These are phyloP conservation scores for Drosophila neonasuta DNA, from an alignment of 2,888 invertebrate genomes.

Conservation along the genomic window DNA sequence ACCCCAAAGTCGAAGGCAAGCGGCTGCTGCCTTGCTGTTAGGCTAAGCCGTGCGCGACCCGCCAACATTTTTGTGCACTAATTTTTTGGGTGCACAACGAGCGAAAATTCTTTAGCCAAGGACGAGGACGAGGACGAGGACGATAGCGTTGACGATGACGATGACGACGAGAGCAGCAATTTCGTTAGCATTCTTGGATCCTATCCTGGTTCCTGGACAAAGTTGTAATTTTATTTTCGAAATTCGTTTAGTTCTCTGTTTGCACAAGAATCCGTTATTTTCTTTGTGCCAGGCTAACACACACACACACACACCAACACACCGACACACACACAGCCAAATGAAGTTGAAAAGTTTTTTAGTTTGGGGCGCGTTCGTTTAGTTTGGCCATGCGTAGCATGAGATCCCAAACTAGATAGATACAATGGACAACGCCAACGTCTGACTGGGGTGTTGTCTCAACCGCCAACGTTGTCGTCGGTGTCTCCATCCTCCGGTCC, in stretches of 20 bases:
- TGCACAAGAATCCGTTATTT: slow-evolving; percentile 77
- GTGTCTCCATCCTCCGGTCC: not conserved
- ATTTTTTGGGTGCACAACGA: slow-evolving; percentile 55
- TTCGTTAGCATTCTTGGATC: slow-evolving; percentile 62
- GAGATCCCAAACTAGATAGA: slow-evolving; percentile 46
- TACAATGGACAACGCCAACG: slow-evolving; percentile 31
- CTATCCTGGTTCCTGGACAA: slow-evolving; percentile 54
- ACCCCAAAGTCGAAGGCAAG: slow-evolving; percentile 7
- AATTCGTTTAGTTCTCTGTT: slow-evolving; percentile 77
- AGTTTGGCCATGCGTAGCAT: slow-evolving; percentile 66
- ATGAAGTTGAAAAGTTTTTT: slow-evolving; percentile 74
- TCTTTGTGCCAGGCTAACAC: slow-evolving; percentile 56
- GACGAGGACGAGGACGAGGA: not conserved
- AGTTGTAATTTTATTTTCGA: slow-evolving; percentile 78
- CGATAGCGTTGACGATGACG: slow-evolving; percentile 3
- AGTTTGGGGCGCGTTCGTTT: slow-evolving; percentile 57
- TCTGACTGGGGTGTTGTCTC: slow-evolving; percentile 46
- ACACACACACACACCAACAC: slow-evolving; percentile 16
- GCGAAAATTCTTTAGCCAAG: slow-evolving; percentile 34
- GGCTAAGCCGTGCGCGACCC: slow-evolving; percentile 63
- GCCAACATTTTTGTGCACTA: slow-evolving; percentile 63
- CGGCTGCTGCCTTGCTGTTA: not conserved
- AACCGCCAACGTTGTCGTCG: slow-evolving; percentile 38
- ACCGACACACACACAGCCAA: slow-evolving; percentile 42
- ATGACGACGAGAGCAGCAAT: slow-evolving; percentile 40